These are phyloP conservation scores for Dinoponera quadriceps DNA, from an alignment of 1,140 invertebrate genomes.

Conservation along the genomic window DNA sequence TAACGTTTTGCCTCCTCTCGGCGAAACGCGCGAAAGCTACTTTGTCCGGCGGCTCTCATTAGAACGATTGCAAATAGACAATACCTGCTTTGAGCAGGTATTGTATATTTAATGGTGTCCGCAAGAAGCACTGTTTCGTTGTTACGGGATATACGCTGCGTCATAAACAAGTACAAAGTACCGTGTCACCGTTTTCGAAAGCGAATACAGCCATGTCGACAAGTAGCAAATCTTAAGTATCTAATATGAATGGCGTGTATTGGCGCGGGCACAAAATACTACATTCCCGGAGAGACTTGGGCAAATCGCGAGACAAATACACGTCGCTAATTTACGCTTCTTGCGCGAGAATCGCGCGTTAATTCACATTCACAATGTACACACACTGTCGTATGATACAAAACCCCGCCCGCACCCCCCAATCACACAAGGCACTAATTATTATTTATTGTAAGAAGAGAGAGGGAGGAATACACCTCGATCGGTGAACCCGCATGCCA, in stretches of 20 bases:
- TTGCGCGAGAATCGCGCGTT: constrained; percentile 31
- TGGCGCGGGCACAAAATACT: neutral
- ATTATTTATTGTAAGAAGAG: constrained; percentile 22
- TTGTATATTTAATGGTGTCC: neutral
- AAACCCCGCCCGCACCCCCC: constrained; percentile 27
- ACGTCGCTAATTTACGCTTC: constrained; percentile 4
- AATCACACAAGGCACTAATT: constrained; percentile 52
- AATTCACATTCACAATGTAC: constrained; percentile 34
- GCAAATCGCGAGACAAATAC: constrained; percentile 27
- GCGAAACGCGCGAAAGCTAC: neutral
- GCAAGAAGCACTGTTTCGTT: constrained; percentile 10
- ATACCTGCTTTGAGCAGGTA: neutral
- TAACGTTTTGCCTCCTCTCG: no score
- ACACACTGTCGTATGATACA: constrained; percentile 35
- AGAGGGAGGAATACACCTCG: neutral
- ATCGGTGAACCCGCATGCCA: constrained; percentile 14
- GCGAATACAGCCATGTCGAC: constrained; percentile 11
- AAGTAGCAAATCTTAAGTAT: constrained; percentile 34
- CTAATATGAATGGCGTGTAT: neutral
- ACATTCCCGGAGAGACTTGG: neutral
- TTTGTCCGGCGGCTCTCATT: neutral
- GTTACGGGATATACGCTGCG: neutral
- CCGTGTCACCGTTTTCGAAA: constrained; percentile 28
- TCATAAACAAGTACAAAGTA: constrained; percentile 34
- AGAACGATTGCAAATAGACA: constrained; percentile 23